phyloP scores from a whole-genome alignment of 2,888 invertebrate species.

The Chromoteleia sp. region DNA sequence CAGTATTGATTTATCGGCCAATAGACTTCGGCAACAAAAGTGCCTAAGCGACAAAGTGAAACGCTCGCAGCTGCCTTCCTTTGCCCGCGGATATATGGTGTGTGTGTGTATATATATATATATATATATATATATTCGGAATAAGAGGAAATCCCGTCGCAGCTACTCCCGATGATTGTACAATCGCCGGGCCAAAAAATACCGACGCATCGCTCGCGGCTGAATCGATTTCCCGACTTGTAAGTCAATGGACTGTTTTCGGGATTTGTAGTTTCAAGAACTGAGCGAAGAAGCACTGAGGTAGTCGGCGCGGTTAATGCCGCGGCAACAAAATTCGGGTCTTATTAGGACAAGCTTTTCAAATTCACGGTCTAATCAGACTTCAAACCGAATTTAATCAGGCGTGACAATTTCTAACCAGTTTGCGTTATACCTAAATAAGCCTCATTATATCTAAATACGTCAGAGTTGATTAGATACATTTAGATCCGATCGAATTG shows the following conservation, averaged over 20 bases:
- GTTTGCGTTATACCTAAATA: no score
- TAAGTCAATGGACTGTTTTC: conserved; percentile 47
- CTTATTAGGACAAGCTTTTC: no score
- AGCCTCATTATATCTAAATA: no score
- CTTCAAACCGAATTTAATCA: no score
- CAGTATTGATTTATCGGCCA: conserved; percentile 57
- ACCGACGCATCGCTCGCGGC: conserved; percentile 52
- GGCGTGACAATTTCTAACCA: no score
- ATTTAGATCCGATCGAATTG: no score
- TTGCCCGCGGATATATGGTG: background rate
- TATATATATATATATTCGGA: conserved; percentile 40
- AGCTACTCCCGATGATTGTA: conserved; percentile 56
- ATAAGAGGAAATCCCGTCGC: conserved; percentile 31
- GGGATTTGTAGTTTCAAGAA: conserved; percentile 14
- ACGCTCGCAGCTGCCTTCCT: conserved; percentile 42
- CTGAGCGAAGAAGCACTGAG: background rate
- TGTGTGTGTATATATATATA: no score
- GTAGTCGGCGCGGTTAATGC: no score
- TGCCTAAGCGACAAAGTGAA: conserved; percentile 56
- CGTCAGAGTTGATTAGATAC: no score
- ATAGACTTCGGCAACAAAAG: conserved; percentile 50
- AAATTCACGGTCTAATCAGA: no score
- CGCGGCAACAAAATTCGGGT: no score
- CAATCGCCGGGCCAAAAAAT: conserved; percentile 54
- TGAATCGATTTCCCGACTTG: conserved; percentile 44